Evolutionary conservation across 1,140 invertebrate species (phyloP).

Genomic region (Ceratitis capitata): DNA sequence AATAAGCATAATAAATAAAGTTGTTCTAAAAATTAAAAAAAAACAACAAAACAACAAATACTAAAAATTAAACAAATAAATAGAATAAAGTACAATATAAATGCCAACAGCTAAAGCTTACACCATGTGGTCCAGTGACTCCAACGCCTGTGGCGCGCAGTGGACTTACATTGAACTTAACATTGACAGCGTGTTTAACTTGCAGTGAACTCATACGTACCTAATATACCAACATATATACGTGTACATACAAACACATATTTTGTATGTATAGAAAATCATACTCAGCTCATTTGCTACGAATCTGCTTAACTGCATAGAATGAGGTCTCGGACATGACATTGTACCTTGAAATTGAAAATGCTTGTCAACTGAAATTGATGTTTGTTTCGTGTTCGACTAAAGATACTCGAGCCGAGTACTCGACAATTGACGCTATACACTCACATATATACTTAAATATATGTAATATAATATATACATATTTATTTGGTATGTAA

Average conservation of each 20-base stretch:
- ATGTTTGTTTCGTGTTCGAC: constrained; percentile 11
- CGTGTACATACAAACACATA: background rate
- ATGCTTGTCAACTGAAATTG: constrained; percentile 13
- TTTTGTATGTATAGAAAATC: too few relatives aligned
- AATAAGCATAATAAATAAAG: constrained; percentile 28
- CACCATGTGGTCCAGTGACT: background rate
- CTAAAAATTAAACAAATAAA: background rate
- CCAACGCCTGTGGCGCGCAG: background rate
- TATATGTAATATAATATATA: background rate
- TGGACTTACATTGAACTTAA: constrained; percentile 32
- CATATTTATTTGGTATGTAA: too few relatives aligned
- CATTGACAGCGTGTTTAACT: constrained; percentile 3
- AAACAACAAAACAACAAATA: background rate
- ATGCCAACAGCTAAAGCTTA: background rate
- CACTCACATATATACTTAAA: background rate
- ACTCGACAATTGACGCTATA: background rate
- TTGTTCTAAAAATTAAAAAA: background rate
- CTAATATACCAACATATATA: background rate
- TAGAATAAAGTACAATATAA: too few relatives aligned
- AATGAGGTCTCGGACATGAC: constrained; percentile 36
- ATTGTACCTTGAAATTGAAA: constrained; percentile 38
- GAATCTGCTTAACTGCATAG: constrained; percentile 18
- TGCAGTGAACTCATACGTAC: background rate
- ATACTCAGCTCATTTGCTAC: background rate
- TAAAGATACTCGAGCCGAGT: background rate